Percentiles rank a stretch among this genome's conserved stretches.
Evolutionary conservation across 2,113 vertebrate species (phyloP).

Genomic region (Lophura nycthemera): DNA sequence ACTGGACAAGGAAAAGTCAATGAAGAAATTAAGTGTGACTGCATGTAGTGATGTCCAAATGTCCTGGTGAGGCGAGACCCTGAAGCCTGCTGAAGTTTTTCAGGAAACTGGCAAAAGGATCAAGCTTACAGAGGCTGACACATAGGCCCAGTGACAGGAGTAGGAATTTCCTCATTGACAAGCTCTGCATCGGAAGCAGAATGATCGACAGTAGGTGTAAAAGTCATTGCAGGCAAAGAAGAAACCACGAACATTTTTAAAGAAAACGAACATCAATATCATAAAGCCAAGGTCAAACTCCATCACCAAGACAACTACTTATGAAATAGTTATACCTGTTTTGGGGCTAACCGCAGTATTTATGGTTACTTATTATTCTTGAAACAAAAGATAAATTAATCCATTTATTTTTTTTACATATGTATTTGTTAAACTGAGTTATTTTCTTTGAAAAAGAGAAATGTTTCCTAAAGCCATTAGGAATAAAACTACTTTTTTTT

Average conservation of each 20-base stretch:
- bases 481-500: constrained; percentile 37
- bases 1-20: neutral
- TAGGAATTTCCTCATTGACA: neutral
- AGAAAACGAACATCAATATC: neutral
- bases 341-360: constrained; percentile 37
- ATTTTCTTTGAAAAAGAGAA: constrained; percentile 66
- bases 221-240: neutral
- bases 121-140: neutral
- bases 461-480: constrained; percentile 60
- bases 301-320: neutral
- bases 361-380: constrained; percentile 63
- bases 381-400: constrained; percentile 68
- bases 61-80: neutral
- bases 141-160: neutral
- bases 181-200: neutral
- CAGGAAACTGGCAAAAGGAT: neutral
- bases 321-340: neutral
- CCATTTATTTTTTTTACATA: constrained; percentile 33
- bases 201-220: neutral
- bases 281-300: constrained; percentile 24
- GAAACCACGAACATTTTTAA: neutral
- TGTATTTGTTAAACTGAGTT: constrained; percentile 69
- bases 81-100: neutral
- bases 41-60: neutral
- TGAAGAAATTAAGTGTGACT: neutral